Percentiles rank a stretch among this genome's conserved stretches.
Conservation (phyloP, 2,797 vertebrate genomes). For the Danio kyathit region DNA sequence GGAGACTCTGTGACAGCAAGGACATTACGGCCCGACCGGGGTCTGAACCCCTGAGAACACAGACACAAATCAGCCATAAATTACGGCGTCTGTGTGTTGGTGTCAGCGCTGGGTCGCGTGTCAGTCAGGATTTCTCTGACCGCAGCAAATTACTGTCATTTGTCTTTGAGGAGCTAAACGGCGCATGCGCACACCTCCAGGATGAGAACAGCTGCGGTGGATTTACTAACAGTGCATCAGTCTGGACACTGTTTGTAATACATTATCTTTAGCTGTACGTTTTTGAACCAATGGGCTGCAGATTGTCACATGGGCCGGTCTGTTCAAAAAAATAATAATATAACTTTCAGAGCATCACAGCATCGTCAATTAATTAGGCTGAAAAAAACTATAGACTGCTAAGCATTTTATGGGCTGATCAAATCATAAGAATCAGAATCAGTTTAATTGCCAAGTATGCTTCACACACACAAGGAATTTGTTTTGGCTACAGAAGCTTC, state of each 20-base stretch:
- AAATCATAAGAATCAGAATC: no score
- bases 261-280: no score
- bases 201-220: not conserved
- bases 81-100: not conserved
- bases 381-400: no score
- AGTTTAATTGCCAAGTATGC: no score
- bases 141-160: conserved; percentile 45
- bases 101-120: conserved; percentile 9
- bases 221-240: not conserved
- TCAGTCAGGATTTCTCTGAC: conserved; percentile 38
- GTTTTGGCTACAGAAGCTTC: no score
- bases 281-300: no score
- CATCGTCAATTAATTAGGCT: no score
- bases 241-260: not conserved
- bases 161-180: conserved; percentile 48
- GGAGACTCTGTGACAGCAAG: conserved; percentile 43
- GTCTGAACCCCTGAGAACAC: conserved; percentile 50
- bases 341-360: no score
- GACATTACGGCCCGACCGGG: conserved; percentile 49
- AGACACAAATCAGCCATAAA: conserved; percentile 20
- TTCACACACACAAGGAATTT: no score
- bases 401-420: no score
- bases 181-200: not conserved
- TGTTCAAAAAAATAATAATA: no score
- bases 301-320: no score